Conservation (phyloP, 2,797 vertebrate genomes). For the Avahi laniger region DNA sequence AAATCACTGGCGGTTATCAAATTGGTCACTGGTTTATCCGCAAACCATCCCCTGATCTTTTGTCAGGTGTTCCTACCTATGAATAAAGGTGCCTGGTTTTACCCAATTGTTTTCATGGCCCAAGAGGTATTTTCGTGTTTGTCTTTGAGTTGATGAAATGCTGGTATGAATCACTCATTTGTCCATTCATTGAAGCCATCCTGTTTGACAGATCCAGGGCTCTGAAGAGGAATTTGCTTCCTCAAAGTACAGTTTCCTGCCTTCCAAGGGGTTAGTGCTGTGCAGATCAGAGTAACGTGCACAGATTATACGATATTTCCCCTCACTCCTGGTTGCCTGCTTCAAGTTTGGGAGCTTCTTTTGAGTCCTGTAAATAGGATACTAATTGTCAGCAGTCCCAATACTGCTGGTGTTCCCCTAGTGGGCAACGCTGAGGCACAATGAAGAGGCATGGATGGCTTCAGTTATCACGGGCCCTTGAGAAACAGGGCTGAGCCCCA, state of each 20-base stretch:
- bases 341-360: neutral
- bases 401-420: neutral
- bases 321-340: accelerated
- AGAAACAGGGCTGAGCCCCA: neutral
- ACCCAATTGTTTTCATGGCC: neutral
- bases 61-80: too few species aligned
- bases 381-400: too few species aligned
- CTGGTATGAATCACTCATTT: neutral
- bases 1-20: neutral
- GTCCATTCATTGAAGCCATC: neutral
- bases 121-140: neutral
- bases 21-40: neutral
- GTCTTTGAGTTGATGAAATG: neutral
- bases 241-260: neutral
- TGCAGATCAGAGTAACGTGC: neutral
- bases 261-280: neutral
- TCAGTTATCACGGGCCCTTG: neutral
- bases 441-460: too few species aligned
- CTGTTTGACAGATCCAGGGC: neutral
- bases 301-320: accelerated
- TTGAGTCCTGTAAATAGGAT: neutral
- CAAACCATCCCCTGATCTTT: neutral
- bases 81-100: neutral
- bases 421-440: neutral
- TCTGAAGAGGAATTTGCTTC: neutral